phyloP scores from a whole-genome alignment of 2,797 vertebrate species.

The Anguilla pacifica region DNA sequence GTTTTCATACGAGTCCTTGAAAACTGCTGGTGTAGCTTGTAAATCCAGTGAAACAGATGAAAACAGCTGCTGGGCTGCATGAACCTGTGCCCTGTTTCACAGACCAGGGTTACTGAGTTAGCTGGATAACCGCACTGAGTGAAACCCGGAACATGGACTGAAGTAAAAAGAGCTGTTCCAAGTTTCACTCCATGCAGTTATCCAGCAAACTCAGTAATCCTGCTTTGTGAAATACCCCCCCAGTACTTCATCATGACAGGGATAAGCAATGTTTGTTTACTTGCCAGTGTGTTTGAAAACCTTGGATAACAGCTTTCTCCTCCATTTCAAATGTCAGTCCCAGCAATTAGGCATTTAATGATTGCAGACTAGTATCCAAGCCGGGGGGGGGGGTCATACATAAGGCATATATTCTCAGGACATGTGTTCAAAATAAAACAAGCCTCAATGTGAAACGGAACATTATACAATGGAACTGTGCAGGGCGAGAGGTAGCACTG shows the following conservation, averaged over 20 bases:
- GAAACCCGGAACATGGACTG: no score
- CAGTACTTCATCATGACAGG: not conserved
- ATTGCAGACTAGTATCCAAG: not conserved
- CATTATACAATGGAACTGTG: constrained; percentile 54
- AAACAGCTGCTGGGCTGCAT: not conserved
- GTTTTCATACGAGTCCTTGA: not conserved
- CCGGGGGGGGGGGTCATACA: not conserved
- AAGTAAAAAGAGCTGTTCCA: no score
- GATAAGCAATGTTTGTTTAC: constrained; percentile 34
- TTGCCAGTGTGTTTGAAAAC: constrained; percentile 40
- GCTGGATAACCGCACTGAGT: no score
- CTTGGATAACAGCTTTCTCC: not conserved
- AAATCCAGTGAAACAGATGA: not conserved
- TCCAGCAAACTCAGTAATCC: no score
- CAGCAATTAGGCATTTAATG: not conserved
- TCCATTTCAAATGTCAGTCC: not conserved
- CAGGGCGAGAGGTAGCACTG: constrained; percentile 39
- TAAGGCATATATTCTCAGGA: not conserved
- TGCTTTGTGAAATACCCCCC: no score
- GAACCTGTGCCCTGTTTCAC: not conserved
- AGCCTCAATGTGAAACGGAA: constrained; percentile 31
- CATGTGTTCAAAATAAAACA: not conserved
- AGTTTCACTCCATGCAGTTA: no score
- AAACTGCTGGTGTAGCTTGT: not conserved
- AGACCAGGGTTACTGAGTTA: no score